phyloP scores from a whole-genome alignment of 2,797 vertebrate species.

The Lerista edwardsae region DNA sequence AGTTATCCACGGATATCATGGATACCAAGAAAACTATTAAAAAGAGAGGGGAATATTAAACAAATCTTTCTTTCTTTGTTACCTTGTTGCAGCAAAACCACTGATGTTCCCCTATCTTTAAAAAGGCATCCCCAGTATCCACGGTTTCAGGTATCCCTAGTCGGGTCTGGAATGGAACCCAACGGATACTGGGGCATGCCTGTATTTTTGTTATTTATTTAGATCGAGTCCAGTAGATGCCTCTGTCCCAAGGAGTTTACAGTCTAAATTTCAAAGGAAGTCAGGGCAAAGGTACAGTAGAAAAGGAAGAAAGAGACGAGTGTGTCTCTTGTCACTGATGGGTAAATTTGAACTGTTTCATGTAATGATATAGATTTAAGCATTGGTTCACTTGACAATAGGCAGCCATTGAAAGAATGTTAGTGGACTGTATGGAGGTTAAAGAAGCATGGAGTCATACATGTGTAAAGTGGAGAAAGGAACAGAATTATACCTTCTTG shows the following conservation, averaged over 20 bases:
- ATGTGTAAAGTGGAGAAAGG: background rate
- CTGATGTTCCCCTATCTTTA: too few species aligned
- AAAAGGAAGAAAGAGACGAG: background rate
- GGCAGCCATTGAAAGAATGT: background rate
- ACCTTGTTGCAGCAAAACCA: too few species aligned
- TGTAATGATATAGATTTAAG: background rate
- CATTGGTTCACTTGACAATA: background rate
- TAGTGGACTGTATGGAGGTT: background rate
- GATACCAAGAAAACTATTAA: too few species aligned
- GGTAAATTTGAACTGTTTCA: background rate
- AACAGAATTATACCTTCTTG: background rate
- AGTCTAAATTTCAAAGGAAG: background rate
- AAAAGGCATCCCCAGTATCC: too few species aligned
- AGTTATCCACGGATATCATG: too few species aligned
- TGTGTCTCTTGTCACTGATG: too few species aligned
- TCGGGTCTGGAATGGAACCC: too few species aligned
- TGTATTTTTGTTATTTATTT: background rate
- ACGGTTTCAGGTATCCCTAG: too few species aligned
- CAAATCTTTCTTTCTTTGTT: too few species aligned
- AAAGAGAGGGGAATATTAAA: too few species aligned
- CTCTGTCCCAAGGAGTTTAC: background rate
- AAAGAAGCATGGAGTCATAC: background rate
- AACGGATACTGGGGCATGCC: too few species aligned
- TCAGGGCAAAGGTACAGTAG: background rate
- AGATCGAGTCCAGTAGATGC: background rate